phyloP scores from a whole-genome alignment of 2,113 vertebrate genomes.

The Semicossyphus pulcher region DNA sequence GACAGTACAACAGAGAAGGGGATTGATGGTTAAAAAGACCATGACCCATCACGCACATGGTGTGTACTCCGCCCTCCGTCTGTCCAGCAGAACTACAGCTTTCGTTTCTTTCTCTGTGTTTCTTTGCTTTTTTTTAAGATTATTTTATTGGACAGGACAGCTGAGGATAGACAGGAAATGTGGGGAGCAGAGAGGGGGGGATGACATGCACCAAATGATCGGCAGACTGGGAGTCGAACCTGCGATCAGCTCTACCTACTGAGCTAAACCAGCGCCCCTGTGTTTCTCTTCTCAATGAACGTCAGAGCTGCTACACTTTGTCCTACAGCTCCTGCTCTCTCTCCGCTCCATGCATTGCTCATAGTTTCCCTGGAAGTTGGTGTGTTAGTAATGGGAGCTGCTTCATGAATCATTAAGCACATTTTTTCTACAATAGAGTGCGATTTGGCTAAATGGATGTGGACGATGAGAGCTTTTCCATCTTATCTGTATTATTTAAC shows the following conservation, averaged over 20 bases:
- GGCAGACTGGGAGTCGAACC: no score
- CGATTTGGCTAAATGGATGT: conserved; percentile 67
- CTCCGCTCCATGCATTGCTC: neutral
- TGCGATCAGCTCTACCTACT: no score
- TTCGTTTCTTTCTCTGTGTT: neutral
- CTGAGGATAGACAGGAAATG: no score
- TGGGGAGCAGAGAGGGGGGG: no score
- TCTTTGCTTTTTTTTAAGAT: no score
- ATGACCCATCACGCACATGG: neutral
- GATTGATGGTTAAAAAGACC: conserved; percentile 7
- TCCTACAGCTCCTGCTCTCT: neutral
- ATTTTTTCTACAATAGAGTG: conserved; percentile 51
- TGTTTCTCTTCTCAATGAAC: neutral
- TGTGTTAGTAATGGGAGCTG: conserved; percentile 52
- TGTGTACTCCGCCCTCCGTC: neutral
- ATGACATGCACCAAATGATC: no score
- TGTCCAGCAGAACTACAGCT: neutral
- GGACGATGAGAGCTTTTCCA: conserved; percentile 56
- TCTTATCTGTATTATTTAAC: conserved; percentile 67
- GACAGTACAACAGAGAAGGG: neutral
- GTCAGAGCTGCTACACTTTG: neutral
- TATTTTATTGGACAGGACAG: no score
- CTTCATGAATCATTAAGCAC: conserved; percentile 73
- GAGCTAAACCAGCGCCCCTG: no score
- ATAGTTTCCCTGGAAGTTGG: conserved; percentile 9